Percentiles rank a stretch among this genome's conserved stretches.
Conservation (phyloP, 1,140 invertebrate species). For the Drosophila pseudoananassae region DNA sequence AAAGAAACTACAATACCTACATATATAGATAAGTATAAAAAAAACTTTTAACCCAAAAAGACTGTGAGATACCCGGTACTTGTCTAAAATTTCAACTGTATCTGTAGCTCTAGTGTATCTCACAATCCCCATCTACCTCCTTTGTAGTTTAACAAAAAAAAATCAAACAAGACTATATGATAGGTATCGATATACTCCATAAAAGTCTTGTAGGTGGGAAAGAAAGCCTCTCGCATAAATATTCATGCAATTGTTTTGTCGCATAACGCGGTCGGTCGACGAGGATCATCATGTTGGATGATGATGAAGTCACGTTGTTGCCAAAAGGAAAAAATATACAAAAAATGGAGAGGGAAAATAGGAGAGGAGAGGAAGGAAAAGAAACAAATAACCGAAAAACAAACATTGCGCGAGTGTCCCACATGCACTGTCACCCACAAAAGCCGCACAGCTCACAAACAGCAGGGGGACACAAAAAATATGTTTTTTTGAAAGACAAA, state of each 20-base stretch:
- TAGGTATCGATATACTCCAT: too few species aligned
- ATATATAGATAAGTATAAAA: too few species aligned
- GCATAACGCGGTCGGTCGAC: constrained; percentile 41
- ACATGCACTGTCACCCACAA: constrained; percentile 58
- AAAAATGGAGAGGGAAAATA: background rate
- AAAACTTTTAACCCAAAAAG: too few species aligned
- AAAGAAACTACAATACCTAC: too few species aligned
- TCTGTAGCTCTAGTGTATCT: too few species aligned
- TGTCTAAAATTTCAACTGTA: too few species aligned
- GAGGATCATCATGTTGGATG: constrained; percentile 38
- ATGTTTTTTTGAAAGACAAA: constrained; percentile 2
- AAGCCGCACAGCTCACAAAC: constrained; percentile 15
- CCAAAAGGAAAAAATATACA: constrained; percentile 39
- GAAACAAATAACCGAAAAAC: constrained; percentile 33
- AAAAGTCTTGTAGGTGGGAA: too few species aligned
- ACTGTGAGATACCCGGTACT: background rate
- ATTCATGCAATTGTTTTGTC: constrained; percentile 54
- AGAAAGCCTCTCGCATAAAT: constrained; percentile 19
- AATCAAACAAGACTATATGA: too few species aligned
- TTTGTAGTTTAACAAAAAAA: too few species aligned
- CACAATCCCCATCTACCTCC: too few species aligned
- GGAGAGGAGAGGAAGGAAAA: background rate
- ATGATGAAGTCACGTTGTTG: constrained; percentile 66
- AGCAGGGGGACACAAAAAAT: background rate
- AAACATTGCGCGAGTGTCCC: constrained; percentile 48